phyloP scores from a whole-genome alignment of 64 coral and sea anemone species.

The Montipora foliosa region DNA sequence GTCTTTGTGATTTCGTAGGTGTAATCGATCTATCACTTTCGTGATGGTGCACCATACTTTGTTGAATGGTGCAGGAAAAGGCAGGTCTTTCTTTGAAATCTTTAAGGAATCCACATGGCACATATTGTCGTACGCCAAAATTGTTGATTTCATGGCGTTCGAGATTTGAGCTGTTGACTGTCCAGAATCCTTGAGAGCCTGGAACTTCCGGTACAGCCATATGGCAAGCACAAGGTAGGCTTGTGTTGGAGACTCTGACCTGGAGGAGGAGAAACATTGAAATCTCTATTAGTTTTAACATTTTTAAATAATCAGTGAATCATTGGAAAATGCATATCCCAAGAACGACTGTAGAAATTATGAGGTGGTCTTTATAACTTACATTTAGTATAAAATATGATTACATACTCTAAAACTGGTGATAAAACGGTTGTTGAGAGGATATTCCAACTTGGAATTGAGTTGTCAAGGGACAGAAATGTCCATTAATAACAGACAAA shows the following conservation, averaged over 20 bases:
- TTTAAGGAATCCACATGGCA: constrained; percentile 24
- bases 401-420: too few species aligned
- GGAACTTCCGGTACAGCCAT: constrained; percentile 18
- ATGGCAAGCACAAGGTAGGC: neutral
- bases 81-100: neutral
- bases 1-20: constrained; percentile 29
- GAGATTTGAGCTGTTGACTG: neutral
- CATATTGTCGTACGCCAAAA: constrained; percentile 54
- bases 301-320: neutral
- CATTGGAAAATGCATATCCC: neutral
- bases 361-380: too few species aligned
- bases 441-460: neutral
- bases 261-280: neutral
- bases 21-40: constrained; percentile 20
- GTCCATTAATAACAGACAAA: neutral
- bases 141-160: neutral
- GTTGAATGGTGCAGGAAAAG: neutral
- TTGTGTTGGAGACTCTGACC: constrained; percentile 48
- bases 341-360: neutral
- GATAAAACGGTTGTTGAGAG: too few species aligned
- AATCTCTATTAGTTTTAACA: neutral
- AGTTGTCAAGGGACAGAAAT: neutral
- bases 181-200: neutral
- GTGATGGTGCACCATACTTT: neutral
- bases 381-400: too few species aligned